phyloP scores from a whole-genome alignment of 2,888 invertebrate genomes.

The Eucera pruinosa region DNA sequence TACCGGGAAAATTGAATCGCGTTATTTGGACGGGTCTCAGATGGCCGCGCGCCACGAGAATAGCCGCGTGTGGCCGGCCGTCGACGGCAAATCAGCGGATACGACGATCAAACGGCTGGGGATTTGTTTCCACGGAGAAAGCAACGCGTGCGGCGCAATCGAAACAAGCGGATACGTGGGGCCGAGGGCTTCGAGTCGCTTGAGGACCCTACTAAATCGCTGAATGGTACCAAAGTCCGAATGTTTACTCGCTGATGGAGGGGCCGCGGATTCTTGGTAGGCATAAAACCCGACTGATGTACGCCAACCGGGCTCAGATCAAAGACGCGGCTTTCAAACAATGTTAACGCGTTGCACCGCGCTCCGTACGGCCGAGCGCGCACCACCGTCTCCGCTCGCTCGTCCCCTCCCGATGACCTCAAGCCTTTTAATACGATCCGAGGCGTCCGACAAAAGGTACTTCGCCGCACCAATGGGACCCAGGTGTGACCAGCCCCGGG shows the following conservation, averaged over 20 bases:
- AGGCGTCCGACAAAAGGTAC: constrained; percentile 43
- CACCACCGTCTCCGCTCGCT: constrained; percentile 3
- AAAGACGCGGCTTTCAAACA: constrained; percentile 84
- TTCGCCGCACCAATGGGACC: constrained; percentile 33
- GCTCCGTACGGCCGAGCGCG: constrained; percentile 9
- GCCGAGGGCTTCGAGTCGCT: constrained; percentile 32
- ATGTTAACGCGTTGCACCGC: constrained; percentile 78
- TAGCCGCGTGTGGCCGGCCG: background rate
- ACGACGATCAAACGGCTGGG: constrained; percentile 34
- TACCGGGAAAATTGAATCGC: constrained; percentile 33
- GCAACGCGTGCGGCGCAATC: constrained; percentile 43
- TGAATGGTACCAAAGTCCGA: constrained; percentile 68
- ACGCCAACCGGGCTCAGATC: constrained; percentile 80
- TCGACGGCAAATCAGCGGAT: constrained; percentile 10
- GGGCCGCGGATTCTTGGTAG: constrained; percentile 75
- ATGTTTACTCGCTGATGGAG: constrained; percentile 67
- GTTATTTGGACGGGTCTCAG: constrained; percentile 34
- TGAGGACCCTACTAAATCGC: constrained; percentile 72
- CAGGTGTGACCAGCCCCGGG: constrained; percentile 39
- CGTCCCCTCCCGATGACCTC: constrained; percentile 61
- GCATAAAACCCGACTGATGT: constrained; percentile 81
- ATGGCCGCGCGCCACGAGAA: constrained; percentile 23
- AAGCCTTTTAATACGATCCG: constrained; percentile 72
- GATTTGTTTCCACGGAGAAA: constrained; percentile 49
- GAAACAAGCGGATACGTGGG: constrained; percentile 44